A percentile compares a stretch with the other conserved stretches of the same genome.
phyloP scores from a whole-genome alignment of 2,888 invertebrate species.

The Hydraecia micacea region DNA sequence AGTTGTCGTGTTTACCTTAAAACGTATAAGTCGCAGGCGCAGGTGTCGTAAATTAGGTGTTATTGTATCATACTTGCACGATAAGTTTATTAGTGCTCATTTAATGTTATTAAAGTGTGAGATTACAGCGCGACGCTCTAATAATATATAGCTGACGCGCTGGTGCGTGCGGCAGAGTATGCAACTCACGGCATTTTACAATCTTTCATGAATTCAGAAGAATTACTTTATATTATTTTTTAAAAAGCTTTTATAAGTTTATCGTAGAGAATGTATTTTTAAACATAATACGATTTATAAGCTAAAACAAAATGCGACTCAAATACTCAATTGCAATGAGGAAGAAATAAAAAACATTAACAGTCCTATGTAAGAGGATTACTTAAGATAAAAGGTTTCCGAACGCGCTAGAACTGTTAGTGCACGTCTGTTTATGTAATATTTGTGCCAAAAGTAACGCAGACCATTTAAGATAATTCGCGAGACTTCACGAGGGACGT shows the following conservation, averaged over 20 bases:
- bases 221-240: not conserved
- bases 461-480: constrained; percentile 29
- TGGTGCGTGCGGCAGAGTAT: not conserved
- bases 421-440: constrained; percentile 40
- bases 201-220: not conserved
- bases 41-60: constrained; percentile 18
- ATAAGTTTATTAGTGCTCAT: constrained; percentile 21
- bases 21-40: not conserved
- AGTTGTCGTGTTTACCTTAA: not conserved
- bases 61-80: constrained; percentile 22
- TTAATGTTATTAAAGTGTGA: constrained; percentile 9
- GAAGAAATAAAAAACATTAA: constrained; percentile 20
- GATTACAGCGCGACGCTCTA: constrained; percentile 11
- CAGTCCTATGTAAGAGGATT: constrained; percentile 2
- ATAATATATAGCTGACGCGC: not conserved
- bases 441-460: constrained; percentile 25
- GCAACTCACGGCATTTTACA: not conserved
- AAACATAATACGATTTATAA: not conserved
- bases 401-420: constrained; percentile 9
- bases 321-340: constrained; percentile 4
- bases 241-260: not conserved
- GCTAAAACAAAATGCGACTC: not conserved
- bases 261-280: not conserved
- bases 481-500: constrained; percentile 27
- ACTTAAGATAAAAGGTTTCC: constrained; percentile 43